Conservation (phyloP, 1,140 invertebrate genomes). For the Phymastichus coffea region DNA sequence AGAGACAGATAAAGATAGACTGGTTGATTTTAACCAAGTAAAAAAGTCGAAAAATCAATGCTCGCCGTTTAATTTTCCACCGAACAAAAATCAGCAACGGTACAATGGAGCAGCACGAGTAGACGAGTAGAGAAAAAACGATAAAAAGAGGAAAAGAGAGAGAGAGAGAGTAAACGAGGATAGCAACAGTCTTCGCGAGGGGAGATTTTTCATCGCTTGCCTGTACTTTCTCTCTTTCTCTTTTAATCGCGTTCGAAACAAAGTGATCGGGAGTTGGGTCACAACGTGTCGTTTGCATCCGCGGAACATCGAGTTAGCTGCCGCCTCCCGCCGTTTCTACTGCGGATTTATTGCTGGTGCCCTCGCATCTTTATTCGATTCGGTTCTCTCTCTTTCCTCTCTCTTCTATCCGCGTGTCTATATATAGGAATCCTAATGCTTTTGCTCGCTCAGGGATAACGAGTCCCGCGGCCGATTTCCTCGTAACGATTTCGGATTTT, state of each 20-base stretch:
- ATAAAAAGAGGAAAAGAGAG: neutral
- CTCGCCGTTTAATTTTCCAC: too few species aligned
- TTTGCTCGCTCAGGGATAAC: neutral
- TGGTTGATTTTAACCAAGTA: too few species aligned
- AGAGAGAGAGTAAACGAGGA: neutral
- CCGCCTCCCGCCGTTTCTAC: neutral
- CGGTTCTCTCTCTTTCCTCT: neutral
- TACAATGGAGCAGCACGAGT: neutral
- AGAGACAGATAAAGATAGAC: too few species aligned
- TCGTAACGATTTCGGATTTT: conserved; percentile 24
- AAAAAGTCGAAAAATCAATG: too few species aligned
- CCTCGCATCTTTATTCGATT: conserved; percentile 24
- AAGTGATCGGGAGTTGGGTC: conserved; percentile 5
- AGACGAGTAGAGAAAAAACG: neutral
- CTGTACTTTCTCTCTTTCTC: too few species aligned
- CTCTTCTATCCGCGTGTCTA: neutral
- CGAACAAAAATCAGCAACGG: too few species aligned
- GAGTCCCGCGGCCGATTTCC: conserved; percentile 8
- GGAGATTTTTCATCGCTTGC: conserved; percentile 10
- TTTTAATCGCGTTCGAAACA: conserved; percentile 14
- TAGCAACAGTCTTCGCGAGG: neutral
- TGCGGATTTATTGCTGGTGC: conserved; percentile 14
- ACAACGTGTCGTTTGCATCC: conserved; percentile 13
- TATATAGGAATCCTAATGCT: neutral
- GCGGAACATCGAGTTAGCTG: conserved; percentile 6